Evolutionary conservation across 35 echinoderm and acorn worm genomes (phyloP), one percentile per base, ranked within the genome.

Genomic region (Apostichopus japonicus): DNA sequence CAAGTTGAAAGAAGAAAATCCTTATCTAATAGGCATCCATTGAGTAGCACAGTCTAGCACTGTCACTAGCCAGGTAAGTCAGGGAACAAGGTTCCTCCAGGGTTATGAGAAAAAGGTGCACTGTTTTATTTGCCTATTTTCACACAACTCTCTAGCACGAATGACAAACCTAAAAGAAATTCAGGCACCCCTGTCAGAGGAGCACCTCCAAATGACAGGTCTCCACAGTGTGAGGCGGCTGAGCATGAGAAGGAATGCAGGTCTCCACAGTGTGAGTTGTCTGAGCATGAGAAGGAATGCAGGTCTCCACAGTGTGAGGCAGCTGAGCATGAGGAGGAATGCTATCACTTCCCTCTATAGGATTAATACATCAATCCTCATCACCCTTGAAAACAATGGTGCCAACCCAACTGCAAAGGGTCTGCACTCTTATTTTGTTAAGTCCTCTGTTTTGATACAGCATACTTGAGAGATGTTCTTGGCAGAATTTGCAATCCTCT

Each of bases 21-120:
- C 90, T 55, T 15, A 79, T 8, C 21, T 91, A 8, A 55, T 91
- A 55, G 90, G 56, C 4, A 79, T 79, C 53, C 90, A 91, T 54
- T 91, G 90, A 79, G 90, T 91, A 4, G 90, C 90, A 33, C 90
- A 91, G 77, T 51, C 33, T 91, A 44, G 90, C 90, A 2, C 79
- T 79, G 90, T 72, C 6, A 59, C 90, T 5, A 79, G 90, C 53
- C 90, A 91, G 55, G 90, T 75, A 79, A 91, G 90, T 58, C 10
- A 16, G 21, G 90, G 90, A 59, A 54, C 79, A 10, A 10, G 51
- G 54, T 79, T 55, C 23, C 72, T 91, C 6, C 56, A 90, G 63
- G 33, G 72, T 16, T 72, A 27, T 53, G 62, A 90, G 62, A 90
- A 65, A 24, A 90, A 90, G 61, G 17, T 90, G 4, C 17, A n/a